phyloP scores from a whole-genome alignment of 1,140 invertebrate species.

The Drosophila busckii region DNA sequence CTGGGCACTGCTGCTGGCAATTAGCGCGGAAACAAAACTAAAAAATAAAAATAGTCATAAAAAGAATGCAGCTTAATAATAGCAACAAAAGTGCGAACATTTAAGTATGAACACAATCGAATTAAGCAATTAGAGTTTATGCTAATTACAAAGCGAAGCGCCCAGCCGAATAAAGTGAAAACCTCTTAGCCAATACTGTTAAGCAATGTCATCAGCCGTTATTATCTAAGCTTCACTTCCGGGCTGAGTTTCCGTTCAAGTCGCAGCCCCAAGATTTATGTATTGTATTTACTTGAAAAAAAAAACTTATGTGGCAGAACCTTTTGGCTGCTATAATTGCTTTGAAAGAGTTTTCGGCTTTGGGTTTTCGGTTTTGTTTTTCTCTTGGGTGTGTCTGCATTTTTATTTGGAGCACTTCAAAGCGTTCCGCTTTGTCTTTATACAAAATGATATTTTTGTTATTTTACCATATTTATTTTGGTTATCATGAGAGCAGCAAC shows the following conservation, averaged over 20 bases:
- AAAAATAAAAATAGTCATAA: constrained; percentile 7
- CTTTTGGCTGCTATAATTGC: constrained; percentile 59
- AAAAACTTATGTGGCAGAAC: constrained; percentile 24
- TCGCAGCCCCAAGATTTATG: constrained; percentile 53
- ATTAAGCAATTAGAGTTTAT: constrained; percentile 59
- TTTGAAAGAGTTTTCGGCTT: constrained; percentile 38
- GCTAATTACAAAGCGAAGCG: constrained; percentile 35
- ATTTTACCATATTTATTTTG: constrained; percentile 76
- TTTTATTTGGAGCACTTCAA: constrained; percentile 76
- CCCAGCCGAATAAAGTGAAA: neutral
- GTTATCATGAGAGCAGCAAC: constrained; percentile 43
- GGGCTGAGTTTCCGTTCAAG: constrained; percentile 43
- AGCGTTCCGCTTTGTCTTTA: constrained; percentile 49
- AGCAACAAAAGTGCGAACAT: constrained; percentile 27
- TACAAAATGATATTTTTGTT: constrained; percentile 61
- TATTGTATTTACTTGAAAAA: constrained; percentile 21
- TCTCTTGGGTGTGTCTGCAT: constrained; percentile 61
- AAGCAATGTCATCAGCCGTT: too few relatives aligned
- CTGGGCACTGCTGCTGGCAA: constrained; percentile 34
- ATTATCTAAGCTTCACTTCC: constrained; percentile 29
- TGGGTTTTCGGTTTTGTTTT: constrained; percentile 9
- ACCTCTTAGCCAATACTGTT: constrained; percentile 4
- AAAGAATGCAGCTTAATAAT: constrained; percentile 2
- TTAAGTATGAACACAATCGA: constrained; percentile 32
- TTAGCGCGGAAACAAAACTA: constrained; percentile 33